Evolutionary conservation across 2,113 vertebrate species (phyloP).

Genomic region (Heterocephalus glaber): DNA sequence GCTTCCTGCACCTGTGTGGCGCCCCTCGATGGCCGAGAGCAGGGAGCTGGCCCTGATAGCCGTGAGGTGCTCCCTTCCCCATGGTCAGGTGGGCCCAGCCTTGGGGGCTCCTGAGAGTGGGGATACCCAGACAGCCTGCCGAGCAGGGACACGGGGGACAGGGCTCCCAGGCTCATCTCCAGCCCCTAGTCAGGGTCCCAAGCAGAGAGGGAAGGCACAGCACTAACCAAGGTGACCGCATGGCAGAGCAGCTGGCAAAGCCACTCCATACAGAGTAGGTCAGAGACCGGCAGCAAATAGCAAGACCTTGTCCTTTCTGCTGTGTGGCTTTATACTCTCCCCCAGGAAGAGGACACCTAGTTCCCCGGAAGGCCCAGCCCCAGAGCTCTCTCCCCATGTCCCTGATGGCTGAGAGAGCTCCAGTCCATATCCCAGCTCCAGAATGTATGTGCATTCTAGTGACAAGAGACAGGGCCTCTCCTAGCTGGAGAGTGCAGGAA

Average conservation of each 20-base stretch:
- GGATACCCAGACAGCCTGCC: not conserved
- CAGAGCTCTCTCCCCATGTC: too few relatives aligned
- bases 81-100: rapidly evolving
- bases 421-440: not conserved
- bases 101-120: rapidly evolving
- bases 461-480: not conserved
- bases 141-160: not conserved
- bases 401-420: not conserved
- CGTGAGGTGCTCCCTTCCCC: rapidly evolving
- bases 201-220: not conserved
- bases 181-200: not conserved
- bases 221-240: rapidly evolving
- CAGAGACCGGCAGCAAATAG: not conserved
- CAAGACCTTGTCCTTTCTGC: not conserved
- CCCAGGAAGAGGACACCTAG: not conserved
- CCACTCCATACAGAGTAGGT: rapidly evolving
- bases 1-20: not conserved
- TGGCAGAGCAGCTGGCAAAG: rapidly evolving
- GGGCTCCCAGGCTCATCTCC: not conserved
- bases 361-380: not conserved
- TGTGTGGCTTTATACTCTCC: rapidly evolving
- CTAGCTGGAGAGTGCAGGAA: not conserved
- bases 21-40: not conserved
- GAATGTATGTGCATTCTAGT: not conserved
- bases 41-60: rapidly evolving